Evolutionary conservation across 2,113 vertebrate genomes (phyloP).

Genomic region (Nerophis ophidion): DNA sequence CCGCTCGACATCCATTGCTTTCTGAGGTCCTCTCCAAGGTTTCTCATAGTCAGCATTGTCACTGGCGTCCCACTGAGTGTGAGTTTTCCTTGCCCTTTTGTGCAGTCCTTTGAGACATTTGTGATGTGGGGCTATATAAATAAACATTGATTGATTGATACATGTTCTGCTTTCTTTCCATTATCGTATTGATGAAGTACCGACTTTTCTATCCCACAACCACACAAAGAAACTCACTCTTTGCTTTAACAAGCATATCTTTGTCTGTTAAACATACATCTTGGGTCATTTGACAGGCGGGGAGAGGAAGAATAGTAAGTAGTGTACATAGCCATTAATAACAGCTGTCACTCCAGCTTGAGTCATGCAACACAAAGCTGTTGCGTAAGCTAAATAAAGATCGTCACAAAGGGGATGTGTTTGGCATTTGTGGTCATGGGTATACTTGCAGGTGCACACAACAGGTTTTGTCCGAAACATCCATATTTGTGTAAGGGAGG

Average conservation of each 20-base stretch:
- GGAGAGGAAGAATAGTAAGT: background rate
- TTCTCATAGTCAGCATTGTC: no score
- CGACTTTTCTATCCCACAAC: background rate
- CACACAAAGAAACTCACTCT: background rate
- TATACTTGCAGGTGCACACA: slow-evolving; percentile 17
- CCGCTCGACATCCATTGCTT: no score
- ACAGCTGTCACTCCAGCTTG: background rate
- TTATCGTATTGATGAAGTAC: background rate
- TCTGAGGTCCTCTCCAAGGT: no score
- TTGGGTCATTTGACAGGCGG: background rate
- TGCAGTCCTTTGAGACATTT: no score
- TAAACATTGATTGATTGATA: no score
- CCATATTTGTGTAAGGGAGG: background rate
- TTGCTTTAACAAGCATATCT: background rate
- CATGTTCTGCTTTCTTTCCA: background rate
- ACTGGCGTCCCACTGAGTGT: no score
- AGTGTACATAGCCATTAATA: background rate
- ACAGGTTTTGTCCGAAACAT: background rate
- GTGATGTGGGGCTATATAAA: no score
- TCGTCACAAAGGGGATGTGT: slow-evolving; percentile 31
- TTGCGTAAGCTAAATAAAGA: background rate
- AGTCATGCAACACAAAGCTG: background rate
- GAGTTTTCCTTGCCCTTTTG: no score
- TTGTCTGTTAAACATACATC: background rate
- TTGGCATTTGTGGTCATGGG: slow-evolving; percentile 6